Evolutionary conservation across 2,888 invertebrate species (phyloP), one percentile per base, ranked within the genome.

Genomic region (Zaprionus lineosus): DNA sequence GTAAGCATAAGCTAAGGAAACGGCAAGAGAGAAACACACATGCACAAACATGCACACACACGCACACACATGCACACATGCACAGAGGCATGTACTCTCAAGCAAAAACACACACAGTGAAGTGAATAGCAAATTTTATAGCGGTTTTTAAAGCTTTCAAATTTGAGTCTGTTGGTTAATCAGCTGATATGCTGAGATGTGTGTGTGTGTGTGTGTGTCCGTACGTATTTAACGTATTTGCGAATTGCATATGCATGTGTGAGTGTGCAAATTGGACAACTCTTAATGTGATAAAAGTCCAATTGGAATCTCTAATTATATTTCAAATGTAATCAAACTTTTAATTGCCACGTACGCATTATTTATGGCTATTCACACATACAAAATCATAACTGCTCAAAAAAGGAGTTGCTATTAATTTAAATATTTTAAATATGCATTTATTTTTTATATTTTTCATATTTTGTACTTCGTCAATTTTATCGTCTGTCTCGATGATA

Each of bases 151-250:
- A 40, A 26, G 24, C 15, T 24, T 24, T 26, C 11, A 40, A 26
- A 26, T 40, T 4, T 11, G 12, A 9, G 26, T 40, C 14, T 40
- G 37, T 41, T 63, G 28, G 37, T 28, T 39, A 63, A 61, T 63
- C 63, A 61, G 61, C 61, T 61, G 61, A 63, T 37, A n/a, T 48
- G 9, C 14, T 18, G 12, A 4, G 12, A 4, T 16, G 6, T 29
- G 34, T n/a, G 11, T 19, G 33, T 34, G 36, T 8, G 39, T 2
- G 15, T 12, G 47, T 47, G 26, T 39, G 11, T 33, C n/a, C n/a
- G n/a, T n/a, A n/a, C n/a, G n/a, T n/a, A n/a, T n/a, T n/a, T n/a
- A n/a, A n/a, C n/a, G n/a, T n/a, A n/a, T n/a, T n/a, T n/a, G n/a
- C n/a, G n/a, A n/a, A n/a, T n/a, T n/a, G 11, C 16, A 26, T 34